Percentiles rank a stretch among this genome's conserved stretches.
Evolutionary conservation across 2,797 vertebrate genomes (phyloP).

Genomic region (Danio aesculapii): DNA sequence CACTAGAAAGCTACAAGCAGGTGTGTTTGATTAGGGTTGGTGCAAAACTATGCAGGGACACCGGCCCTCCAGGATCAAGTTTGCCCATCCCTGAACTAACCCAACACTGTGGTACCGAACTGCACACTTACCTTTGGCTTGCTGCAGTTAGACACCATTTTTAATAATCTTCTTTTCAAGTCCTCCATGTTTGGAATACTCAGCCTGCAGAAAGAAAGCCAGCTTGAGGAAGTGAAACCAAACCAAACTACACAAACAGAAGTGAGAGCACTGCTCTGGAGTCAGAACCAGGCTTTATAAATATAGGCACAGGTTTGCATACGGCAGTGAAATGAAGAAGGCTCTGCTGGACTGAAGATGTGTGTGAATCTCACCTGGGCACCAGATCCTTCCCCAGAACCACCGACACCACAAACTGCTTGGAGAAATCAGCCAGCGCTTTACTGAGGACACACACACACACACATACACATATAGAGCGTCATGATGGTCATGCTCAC

Average conservation of each 20-base stretch:
- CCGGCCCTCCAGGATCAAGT: no score
- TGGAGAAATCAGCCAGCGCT: conserved; percentile 90
- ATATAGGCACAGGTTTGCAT: background rate
- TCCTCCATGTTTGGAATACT: conserved; percentile 97
- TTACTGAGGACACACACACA: conserved; percentile 79
- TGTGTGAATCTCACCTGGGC: conserved; percentile 82
- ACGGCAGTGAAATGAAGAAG: background rate
- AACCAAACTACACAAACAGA: background rate
- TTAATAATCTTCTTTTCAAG: conserved; percentile 89
- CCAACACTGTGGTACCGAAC: no score
- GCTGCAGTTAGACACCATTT: conserved; percentile 92
- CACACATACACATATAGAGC: background rate
- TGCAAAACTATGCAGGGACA: no score
- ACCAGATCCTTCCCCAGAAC: conserved; percentile 95
- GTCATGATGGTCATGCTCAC: no score
- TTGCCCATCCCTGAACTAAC: no score
- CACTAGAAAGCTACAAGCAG: no score
- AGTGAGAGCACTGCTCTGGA: background rate
- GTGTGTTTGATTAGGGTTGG: no score
- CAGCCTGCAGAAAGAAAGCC: conserved; percentile 75
- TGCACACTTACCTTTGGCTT: conserved; percentile 90
- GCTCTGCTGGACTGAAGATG: background rate
- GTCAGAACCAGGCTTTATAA: background rate
- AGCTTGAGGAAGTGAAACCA: conserved; percentile 45
- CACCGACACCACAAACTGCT: conserved; percentile 90